Base-by-base conservation (phyloP, 2,797 vertebrate genomes). In the Coregonus ussuriensis region DNA sequence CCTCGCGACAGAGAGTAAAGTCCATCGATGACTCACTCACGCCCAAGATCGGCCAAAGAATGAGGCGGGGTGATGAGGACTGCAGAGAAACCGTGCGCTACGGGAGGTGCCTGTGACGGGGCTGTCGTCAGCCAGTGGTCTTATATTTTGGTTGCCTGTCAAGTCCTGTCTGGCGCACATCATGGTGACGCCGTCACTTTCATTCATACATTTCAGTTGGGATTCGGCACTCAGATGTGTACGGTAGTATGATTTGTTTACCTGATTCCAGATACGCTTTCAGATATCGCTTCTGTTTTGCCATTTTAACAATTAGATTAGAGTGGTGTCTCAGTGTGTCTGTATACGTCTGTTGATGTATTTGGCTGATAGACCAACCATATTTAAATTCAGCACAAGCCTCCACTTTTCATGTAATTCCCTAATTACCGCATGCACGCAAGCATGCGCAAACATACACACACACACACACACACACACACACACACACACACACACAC, bases 11-110 rank as follows among this genome's bases (percentile, higher is more conserved):
- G n/a, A 85, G 77, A 76, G 54, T 87, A 81, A 91, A 85, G 81
- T 89, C 88, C 86, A 71, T 69, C 62, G 88, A 93, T 93, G 93
- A 93, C 88, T 94, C 59, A 62, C 59, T 62, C 92, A 93, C 87
- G 80, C 77, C 83, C 75, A 72, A 87, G 84, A 88, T 87, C 87
- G 70, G 82, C 89, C 84, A 89, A 78, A 87, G 82, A 71, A 79
- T 3, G 78, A 84, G 90, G 90, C 71, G 86, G 88, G 91, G 89
- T 83, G 72, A 75, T 29, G 65, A 86, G 79, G 84, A 89, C 88
- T 91, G 91, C 89, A 82, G 88, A 77, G 7, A 77, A 33, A 74
- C 77, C 4, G 29, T 72, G 56, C 74, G 71, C n/a, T 71, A 33
- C 29, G 54, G 25, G 6, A 66, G 73, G 33, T 41, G 72, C 53